These are phyloP conservation scores for Nipponacmea schrenckii DNA, from an alignment of 2,888 invertebrate genomes.

Conservation along the genomic window DNA sequence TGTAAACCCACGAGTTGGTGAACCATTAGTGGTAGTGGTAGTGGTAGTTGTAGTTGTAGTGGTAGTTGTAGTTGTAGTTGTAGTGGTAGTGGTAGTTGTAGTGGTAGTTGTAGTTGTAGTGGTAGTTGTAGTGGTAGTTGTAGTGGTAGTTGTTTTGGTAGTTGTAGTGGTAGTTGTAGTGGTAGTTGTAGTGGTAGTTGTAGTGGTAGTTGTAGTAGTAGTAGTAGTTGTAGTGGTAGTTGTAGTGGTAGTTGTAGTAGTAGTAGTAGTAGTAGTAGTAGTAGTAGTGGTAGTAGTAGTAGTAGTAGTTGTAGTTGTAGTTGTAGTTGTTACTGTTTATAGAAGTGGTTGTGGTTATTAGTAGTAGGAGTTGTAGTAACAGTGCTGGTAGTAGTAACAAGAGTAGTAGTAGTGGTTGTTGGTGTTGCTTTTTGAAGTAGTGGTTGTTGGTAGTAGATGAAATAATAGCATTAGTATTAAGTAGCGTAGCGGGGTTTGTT, in stretches of 20 bases:
- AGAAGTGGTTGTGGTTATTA: too few species aligned
- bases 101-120: neutral
- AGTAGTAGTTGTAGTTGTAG: too few species aligned
- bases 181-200: neutral
- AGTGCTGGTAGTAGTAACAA: too few species aligned
- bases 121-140: conserved; percentile 3
- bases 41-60: neutral
- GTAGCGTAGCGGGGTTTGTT: too few species aligned
- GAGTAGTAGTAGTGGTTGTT: too few species aligned
- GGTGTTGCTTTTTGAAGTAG: too few species aligned
- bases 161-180: neutral
- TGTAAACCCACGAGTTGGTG: too few species aligned
- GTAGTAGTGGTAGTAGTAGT: neutral
- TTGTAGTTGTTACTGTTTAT: too few species aligned
- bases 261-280: conserved; percentile 2
- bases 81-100: neutral
- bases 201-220: conserved; percentile 4
- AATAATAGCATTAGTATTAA: too few species aligned
- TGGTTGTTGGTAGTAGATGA: too few species aligned
- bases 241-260: neutral
- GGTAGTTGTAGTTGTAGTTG: neutral
- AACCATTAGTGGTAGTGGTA: neutral
- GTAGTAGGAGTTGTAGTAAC: too few species aligned
- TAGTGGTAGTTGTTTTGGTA: neutral
- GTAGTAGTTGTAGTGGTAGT: neutral